These are phyloP conservation scores for Rhynchonycteris naso DNA, from an alignment of 2,797 vertebrate species.

Conservation along the genomic window DNA sequence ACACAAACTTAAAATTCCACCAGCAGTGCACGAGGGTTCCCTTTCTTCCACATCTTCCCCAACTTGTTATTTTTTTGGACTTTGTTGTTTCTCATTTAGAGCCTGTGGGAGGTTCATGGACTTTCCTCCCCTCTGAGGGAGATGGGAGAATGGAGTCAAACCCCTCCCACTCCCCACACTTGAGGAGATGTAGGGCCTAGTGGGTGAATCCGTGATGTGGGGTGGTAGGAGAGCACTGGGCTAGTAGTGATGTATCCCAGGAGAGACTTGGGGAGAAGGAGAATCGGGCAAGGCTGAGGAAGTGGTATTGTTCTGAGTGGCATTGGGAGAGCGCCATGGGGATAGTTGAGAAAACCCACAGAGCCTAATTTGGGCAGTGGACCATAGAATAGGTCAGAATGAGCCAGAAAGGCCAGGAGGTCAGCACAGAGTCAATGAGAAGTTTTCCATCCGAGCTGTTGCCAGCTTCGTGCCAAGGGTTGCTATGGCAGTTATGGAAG, in stretches of 20 bases:
- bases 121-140: neutral
- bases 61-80: neutral
- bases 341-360: accelerated
- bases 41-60: neutral
- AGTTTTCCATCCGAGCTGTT: neutral
- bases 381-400: accelerated
- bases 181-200: neutral
- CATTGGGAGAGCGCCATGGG: neutral
- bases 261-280: neutral
- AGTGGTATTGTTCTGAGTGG: neutral
- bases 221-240: accelerated
- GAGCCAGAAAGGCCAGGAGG: neutral
- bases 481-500: neutral
- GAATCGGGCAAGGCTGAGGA: neutral
- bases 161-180: accelerated
- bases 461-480: neutral
- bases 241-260: neutral
- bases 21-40: neutral
- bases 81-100: neutral
- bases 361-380: no score
- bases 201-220: accelerated
- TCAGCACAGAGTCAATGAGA: accelerated
- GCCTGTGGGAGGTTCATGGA: neutral
- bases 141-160: neutral
- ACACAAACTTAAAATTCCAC: no score